Evolutionary conservation across 2,888 invertebrate species (phyloP), one percentile per base, ranked within the genome.

Genomic region (Tholera decimalis): DNA sequence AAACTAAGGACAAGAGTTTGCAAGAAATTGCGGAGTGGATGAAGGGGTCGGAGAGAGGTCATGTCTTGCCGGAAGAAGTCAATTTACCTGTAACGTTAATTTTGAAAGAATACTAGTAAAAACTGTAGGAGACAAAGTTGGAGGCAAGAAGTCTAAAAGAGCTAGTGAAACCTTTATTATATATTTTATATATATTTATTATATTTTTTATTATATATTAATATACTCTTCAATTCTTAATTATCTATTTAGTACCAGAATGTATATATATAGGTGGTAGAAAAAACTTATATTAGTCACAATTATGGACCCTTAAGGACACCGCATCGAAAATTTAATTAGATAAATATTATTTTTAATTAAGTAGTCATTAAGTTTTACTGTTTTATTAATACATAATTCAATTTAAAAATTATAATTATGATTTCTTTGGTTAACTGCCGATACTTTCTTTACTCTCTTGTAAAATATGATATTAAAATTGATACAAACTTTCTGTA

Each of bases 1-100:
- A 86, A 73, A 85, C 85, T 7, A 83, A 85, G 60, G 83, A 84
- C 35, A 80, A 77, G 50, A 61, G 46, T 20, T 66, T 74, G 51
- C 62, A 66, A 56, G 77, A 79, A 30, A 63, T 79, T 30, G 46
- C 64, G 18, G 75, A 75, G 11, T 63, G 66, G 41, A 72, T 72
- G 72, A 56, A 67, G 8, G 53, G 68, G 3, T 22, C 61, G 20
- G 8, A 41, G 2, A 47, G 24, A 22, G 26, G 4, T 6, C 20
- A 15, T 24, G 9, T 30, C 0, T 41, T 57, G 15, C 67, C 47
- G 13, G 72, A 73, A 44, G 61, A 67, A 57, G 28, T 35, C 0
- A 47, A 6, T 49, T 54, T 72, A 9, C 47, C 72, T 18, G 24
- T 26, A 0, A 18, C 1, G n/a, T 22, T 22, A 15, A 13, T 18